Percentiles rank a stretch among this genome's conserved stretches.
These are phyloP conservation scores for Oncorhynchus gorbuscha DNA, from an alignment of 2,113 vertebrate genomes.

Conservation along the genomic window DNA sequence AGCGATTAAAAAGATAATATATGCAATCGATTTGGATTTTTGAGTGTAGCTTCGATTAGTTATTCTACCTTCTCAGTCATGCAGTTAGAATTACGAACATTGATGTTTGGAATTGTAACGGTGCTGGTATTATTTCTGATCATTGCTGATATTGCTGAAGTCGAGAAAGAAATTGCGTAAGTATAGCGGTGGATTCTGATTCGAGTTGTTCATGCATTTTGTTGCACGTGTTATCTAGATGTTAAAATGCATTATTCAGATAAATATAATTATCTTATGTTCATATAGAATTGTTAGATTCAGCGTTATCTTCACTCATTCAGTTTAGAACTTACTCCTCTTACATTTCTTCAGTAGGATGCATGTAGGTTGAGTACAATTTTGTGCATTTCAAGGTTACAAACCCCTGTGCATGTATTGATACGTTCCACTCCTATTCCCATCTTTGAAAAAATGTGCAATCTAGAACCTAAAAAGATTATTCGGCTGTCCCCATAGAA, in stretches of 20 bases:
- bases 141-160: slow-evolving; percentile 86
- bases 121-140: slow-evolving; percentile 83
- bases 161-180: slow-evolving; percentile 87
- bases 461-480: too few relatives aligned
- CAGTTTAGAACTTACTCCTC: neutral
- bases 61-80: slow-evolving; percentile 68
- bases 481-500: too few relatives aligned
- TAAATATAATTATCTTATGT: too few relatives aligned
- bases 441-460: too few relatives aligned
- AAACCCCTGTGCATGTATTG: too few relatives aligned
- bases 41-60: neutral
- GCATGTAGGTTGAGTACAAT: too few relatives aligned
- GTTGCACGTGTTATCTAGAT: neutral
- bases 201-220: neutral
- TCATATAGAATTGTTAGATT: neutral
- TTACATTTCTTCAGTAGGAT: too few relatives aligned
- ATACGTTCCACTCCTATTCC: too few relatives aligned
- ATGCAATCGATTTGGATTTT: neutral
- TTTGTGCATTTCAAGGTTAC: too few relatives aligned
- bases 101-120: slow-evolving; percentile 83
- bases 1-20: neutral
- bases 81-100: slow-evolving; percentile 81
- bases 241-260: neutral
- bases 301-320: neutral
- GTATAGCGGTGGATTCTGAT: slow-evolving; percentile 28